These are phyloP conservation scores for Sebastes oblongus DNA, from an alignment of 2,797 vertebrate genomes.

Conservation along the genomic window DNA sequence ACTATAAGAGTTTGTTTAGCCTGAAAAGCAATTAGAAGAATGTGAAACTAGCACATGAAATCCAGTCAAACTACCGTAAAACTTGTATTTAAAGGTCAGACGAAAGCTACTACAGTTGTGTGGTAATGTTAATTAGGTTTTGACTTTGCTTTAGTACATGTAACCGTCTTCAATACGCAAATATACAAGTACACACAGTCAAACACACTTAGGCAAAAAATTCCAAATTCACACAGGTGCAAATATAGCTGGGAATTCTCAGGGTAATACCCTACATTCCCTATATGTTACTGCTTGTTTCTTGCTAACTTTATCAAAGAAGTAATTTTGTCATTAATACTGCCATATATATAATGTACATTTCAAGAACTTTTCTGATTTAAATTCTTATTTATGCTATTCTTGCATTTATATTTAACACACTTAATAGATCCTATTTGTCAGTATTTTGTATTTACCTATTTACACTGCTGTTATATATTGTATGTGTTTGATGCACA, in stretches of 20 bases:
- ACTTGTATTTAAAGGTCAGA: not conserved
- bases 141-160: not conserved
- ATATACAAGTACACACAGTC: not conserved
- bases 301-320: not conserved
- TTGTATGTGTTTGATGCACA: no score
- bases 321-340: not conserved
- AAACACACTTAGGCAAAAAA: not conserved
- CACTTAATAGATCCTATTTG: no score
- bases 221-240: not conserved
- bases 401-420: no score
- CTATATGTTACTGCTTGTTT: not conserved
- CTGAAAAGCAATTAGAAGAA: not conserved
- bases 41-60: not conserved
- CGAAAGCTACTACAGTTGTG: not conserved
- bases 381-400: no score
- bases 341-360: no score
- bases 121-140: not conserved
- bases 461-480: no score
- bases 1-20: not conserved
- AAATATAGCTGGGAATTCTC: not conserved
- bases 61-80: not conserved
- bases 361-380: no score
- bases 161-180: not conserved
- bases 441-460: no score
- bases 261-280: not conserved